A percentile compares a stretch with the other conserved stretches of the same genome.
Conservation (phyloP, 1,140 invertebrate species). For the Campoletis sonorensis region DNA sequence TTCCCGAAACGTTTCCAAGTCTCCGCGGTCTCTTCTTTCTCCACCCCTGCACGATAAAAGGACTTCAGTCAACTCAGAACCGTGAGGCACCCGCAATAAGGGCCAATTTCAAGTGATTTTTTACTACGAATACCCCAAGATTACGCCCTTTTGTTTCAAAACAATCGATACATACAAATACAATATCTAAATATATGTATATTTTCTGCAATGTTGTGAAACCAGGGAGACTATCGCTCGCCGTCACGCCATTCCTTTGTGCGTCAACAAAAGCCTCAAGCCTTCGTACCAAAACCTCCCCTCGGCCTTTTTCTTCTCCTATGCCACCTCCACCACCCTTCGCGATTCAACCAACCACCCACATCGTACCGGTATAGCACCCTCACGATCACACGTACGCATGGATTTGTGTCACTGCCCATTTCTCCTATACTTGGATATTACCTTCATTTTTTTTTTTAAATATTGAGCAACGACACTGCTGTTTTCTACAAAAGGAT, state of each 20-base stretch:
- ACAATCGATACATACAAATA: not conserved
- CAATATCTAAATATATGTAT: not conserved
- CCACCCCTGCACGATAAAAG: slow-evolving; percentile 50
- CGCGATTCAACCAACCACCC: slow-evolving; percentile 33
- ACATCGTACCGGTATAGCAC: slow-evolving; percentile 41
- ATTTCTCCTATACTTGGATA: slow-evolving; percentile 1
- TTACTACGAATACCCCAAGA: not conserved
- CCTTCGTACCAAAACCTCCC: not conserved
- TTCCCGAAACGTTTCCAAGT: slow-evolving; percentile 19
- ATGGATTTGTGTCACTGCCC: slow-evolving; percentile 43
- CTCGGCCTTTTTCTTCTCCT: not conserved
- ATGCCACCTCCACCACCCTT: not conserved
- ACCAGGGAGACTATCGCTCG: slow-evolving; percentile 58
- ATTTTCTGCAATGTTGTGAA: slow-evolving; percentile 37
- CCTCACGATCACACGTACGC: slow-evolving; percentile 50
- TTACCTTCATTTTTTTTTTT: not conserved
- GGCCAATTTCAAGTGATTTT: not conserved
- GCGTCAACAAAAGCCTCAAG: slow-evolving; percentile 69
- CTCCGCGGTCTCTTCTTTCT: slow-evolving; percentile 42
- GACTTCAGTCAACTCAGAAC: slow-evolving; percentile 11
- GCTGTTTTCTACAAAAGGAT: no score
- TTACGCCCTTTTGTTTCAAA: not conserved
- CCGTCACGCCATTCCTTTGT: slow-evolving; percentile 70
- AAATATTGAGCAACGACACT: no score
- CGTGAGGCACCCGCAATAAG: not conserved